Conservation (phyloP, 2,797 vertebrate species). For the Propithecus perrieri region DNA sequence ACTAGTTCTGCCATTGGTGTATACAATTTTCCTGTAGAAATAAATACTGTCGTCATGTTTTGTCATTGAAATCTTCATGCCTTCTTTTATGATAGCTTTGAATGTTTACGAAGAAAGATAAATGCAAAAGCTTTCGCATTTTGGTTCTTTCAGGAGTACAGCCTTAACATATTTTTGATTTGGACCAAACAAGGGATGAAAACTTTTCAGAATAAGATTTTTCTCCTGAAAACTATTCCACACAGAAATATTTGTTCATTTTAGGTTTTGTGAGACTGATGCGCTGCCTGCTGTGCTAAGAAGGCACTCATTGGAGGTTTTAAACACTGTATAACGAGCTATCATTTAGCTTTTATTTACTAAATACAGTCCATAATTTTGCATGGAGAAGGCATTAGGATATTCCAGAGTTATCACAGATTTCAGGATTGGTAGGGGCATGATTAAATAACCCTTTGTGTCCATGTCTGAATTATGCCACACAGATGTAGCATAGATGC, state of each 20-base stretch:
- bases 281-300: no score
- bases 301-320: background rate
- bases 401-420: background rate
- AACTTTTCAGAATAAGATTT: conserved; percentile 15
- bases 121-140: background rate
- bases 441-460: conserved; percentile 1
- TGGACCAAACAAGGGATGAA: background rate
- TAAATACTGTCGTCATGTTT: background rate
- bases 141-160: background rate
- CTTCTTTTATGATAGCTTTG: background rate
- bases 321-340: background rate
- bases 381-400: background rate
- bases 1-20: background rate
- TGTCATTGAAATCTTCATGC: background rate
- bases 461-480: background rate
- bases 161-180: conserved; percentile 5
- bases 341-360: background rate
- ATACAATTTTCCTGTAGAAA: background rate
- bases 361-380: background rate
- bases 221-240: background rate
- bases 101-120: background rate
- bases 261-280: background rate
- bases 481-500: background rate
- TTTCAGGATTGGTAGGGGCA: conserved; percentile 20
- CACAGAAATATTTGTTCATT: background rate